Evolutionary conservation across 2,888 invertebrate species (phyloP).

Genomic region (Eudemis profundana): DNA sequence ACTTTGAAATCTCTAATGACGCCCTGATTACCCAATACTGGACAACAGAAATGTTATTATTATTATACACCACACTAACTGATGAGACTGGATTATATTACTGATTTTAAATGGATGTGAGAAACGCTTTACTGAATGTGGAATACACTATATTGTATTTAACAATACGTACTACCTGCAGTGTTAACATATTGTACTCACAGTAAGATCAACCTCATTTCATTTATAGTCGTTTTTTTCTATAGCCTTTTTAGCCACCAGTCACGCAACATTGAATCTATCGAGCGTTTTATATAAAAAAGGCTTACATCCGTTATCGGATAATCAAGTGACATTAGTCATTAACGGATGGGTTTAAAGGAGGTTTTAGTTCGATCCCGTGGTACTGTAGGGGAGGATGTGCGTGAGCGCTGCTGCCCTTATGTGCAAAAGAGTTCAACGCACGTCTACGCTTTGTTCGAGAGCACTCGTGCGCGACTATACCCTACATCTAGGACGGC

Average conservation of each 20-base stretch:
- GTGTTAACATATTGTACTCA: constrained; percentile 5
- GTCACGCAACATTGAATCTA: constrained; percentile 67
- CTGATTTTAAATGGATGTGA: not conserved
- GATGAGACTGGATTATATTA: not conserved
- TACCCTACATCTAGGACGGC: constrained; percentile 62
- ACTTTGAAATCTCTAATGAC: constrained; percentile 27
- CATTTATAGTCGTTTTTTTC: constrained; percentile 54
- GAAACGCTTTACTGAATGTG: constrained; percentile 7
- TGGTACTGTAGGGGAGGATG: constrained; percentile 55
- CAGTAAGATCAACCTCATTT: constrained; percentile 30
- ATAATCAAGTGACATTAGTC: constrained; percentile 57
- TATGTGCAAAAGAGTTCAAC: constrained; percentile 82
- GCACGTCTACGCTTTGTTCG: constrained; percentile 75
- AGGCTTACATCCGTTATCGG: constrained; percentile 67
- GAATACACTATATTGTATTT: not conserved
- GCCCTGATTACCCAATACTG: constrained; percentile 12
- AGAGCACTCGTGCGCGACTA: constrained; percentile 68
- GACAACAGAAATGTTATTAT: not conserved
- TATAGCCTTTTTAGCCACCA: constrained; percentile 45
- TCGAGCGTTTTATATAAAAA: constrained; percentile 58
- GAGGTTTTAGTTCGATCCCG: constrained; percentile 11
- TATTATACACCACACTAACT: not conserved
- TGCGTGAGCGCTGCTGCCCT: constrained; percentile 73
- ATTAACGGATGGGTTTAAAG: constrained; percentile 53
- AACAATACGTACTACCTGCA: constrained; percentile 4